These are phyloP conservation scores for Ailuropoda melanoleuca DNA, from an alignment of 2,113 vertebrate genomes.

Conservation along the genomic window DNA sequence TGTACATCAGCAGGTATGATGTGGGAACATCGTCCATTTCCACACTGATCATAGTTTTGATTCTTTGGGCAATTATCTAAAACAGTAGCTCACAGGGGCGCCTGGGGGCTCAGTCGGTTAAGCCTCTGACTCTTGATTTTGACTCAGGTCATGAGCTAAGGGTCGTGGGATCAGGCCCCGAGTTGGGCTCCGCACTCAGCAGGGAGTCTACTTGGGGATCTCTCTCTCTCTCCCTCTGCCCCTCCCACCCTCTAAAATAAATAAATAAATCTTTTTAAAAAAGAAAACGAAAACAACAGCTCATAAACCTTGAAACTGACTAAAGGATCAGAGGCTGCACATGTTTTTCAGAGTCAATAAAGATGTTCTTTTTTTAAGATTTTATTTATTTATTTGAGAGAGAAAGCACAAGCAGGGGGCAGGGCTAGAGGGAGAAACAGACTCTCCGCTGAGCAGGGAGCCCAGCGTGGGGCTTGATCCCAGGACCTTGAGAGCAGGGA, in stretches of 20 bases:
- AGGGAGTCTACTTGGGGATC: neutral
- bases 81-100: neutral
- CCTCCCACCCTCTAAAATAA: neutral
- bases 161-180: neutral
- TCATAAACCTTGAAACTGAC: neutral
- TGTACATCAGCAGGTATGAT: neutral
- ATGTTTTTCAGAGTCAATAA: neutral
- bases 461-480: neutral
- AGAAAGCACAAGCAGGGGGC: neutral
- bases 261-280: neutral
- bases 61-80: neutral
- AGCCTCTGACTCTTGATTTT: neutral
- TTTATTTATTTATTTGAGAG: neutral
- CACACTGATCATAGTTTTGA: neutral
- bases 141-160: neutral
- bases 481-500: neutral
- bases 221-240: neutral
- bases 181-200: neutral
- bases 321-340: neutral
- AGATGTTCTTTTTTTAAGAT: neutral
- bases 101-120: neutral
- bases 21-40: neutral
- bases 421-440: neutral
- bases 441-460: neutral
- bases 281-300: neutral